Evolutionary conservation across 2,888 invertebrate species (phyloP).

Genomic region (Amorpha juglandis): DNA sequence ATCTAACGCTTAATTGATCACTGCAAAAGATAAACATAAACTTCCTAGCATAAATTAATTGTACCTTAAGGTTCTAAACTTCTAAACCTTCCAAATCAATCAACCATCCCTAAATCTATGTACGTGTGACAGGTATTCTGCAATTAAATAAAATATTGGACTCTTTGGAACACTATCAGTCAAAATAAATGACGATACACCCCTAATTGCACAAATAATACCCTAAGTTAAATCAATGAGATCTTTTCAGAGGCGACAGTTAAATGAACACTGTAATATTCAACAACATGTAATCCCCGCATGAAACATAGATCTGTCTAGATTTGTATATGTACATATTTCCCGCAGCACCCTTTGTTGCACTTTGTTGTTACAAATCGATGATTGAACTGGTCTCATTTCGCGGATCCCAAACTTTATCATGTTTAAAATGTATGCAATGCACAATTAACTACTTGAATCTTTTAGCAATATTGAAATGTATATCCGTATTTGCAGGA

Average conservation of each 20-base stretch:
- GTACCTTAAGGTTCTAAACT: too few relatives aligned
- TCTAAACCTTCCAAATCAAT: too few relatives aligned
- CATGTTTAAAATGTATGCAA: neutral
- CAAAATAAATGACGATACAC: too few relatives aligned
- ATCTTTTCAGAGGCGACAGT: too few relatives aligned
- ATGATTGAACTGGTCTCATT: neutral
- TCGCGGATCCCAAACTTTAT: neutral
- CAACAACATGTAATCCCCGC: conserved; percentile 6
- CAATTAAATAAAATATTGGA: too few relatives aligned
- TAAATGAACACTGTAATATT: conserved; percentile 9
- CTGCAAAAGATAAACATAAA: neutral
- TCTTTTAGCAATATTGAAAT: neutral
- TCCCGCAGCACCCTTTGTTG: conserved; percentile 31
- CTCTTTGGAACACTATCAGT: too few relatives aligned
- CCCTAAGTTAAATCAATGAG: neutral
- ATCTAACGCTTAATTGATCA: neutral
- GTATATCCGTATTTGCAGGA: conserved; percentile 18
- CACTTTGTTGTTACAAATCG: conserved; percentile 1
- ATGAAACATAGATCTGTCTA: conserved; percentile 15
- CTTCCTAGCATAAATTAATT: too few relatives aligned
- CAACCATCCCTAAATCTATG: too few relatives aligned
- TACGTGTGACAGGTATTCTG: too few relatives aligned
- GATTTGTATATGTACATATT: conserved; percentile 8
- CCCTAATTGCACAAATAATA: too few relatives aligned
- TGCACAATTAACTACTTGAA: neutral